Evolutionary conservation across 2,797 vertebrate species (phyloP).

Genomic region (Natrix natrix): DNA sequence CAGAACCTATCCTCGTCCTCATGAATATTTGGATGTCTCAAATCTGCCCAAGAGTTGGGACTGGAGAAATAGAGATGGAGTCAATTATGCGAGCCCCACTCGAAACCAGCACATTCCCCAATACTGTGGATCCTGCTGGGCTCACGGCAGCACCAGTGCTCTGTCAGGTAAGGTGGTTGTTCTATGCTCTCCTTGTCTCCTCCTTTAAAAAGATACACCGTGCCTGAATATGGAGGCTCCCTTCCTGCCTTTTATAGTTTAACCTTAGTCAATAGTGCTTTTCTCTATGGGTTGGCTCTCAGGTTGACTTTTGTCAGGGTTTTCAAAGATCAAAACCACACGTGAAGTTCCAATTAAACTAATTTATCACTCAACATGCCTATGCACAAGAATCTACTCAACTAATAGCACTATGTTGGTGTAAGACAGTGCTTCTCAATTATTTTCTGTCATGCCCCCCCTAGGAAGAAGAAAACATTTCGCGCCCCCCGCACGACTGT

Average conservation of each 20-base stretch:
- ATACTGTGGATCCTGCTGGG: constrained; percentile 98
- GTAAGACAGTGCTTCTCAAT: not conserved
- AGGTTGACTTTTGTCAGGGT: not conserved
- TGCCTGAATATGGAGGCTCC: not conserved
- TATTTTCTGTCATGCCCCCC: too few species aligned
- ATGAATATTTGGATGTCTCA: constrained; percentile 78
- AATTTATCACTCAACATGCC: not conserved
- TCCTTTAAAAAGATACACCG: not conserved
- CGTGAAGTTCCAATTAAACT: not conserved
- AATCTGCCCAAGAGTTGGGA: constrained; percentile 86
- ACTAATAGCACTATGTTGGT: not conserved
- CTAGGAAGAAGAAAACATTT: too few species aligned
- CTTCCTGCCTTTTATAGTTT: not conserved
- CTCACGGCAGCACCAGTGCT: constrained; percentile 93
- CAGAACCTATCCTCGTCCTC: constrained; percentile 80
- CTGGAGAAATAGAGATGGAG: constrained; percentile 86
- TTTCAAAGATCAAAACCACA: not conserved
- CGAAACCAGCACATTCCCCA: constrained; percentile 97
- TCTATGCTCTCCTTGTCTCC: not conserved
- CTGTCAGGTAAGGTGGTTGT: constrained; percentile 80
- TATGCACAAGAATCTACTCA: not conserved
- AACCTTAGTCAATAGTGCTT: not conserved
- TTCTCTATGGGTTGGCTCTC: not conserved
- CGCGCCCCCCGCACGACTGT: too few species aligned
- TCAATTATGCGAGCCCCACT: constrained; percentile 88